Evolutionary conservation across 2,888 invertebrate species (phyloP).

Genomic region (Chydorus sphaericus): DNA sequence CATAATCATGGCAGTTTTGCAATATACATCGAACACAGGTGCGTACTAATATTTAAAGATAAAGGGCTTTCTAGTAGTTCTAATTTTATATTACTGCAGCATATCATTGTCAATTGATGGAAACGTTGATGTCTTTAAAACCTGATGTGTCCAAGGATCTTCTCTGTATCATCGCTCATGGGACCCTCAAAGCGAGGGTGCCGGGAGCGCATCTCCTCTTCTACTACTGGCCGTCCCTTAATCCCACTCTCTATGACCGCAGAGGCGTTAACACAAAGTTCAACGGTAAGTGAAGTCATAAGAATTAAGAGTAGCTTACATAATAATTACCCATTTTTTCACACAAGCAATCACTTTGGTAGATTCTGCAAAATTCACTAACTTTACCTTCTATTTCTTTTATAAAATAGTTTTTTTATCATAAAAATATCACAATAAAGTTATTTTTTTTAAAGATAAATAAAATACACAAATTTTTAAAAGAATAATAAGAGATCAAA

Average conservation of each 20-base stretch:
- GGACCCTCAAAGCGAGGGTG: constrained; percentile 81
- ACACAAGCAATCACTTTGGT: too few relatives aligned
- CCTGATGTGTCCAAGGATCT: constrained; percentile 81
- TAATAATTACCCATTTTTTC: too few relatives aligned
- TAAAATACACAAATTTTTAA: too few relatives aligned
- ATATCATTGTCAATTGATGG: constrained; percentile 89
- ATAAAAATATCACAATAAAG: too few relatives aligned
- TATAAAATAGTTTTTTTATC: too few relatives aligned
- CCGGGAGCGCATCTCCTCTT: constrained; percentile 93
- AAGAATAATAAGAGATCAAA: too few relatives aligned
- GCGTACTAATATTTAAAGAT: constrained; percentile 1
- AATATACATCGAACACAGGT: constrained; percentile 87
- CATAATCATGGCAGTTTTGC: constrained; percentile 93
- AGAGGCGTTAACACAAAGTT: constrained; percentile 75
- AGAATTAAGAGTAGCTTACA: too few relatives aligned
- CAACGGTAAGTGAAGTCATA: constrained; percentile 61
- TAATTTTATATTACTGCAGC: constrained; percentile 47
- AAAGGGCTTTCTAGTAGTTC: background rate
- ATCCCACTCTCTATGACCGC: constrained; percentile 80
- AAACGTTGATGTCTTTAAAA: constrained; percentile 89
- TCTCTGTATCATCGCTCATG: constrained; percentile 89
- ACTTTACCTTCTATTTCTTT: too few relatives aligned
- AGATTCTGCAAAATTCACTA: too few relatives aligned
- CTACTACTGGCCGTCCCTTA: constrained; percentile 98
- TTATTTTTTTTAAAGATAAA: too few relatives aligned